Percentiles rank a stretch among this genome's conserved stretches.
Conservation (phyloP, 2,888 invertebrate species). For the Fissipunctia ypsillon region DNA sequence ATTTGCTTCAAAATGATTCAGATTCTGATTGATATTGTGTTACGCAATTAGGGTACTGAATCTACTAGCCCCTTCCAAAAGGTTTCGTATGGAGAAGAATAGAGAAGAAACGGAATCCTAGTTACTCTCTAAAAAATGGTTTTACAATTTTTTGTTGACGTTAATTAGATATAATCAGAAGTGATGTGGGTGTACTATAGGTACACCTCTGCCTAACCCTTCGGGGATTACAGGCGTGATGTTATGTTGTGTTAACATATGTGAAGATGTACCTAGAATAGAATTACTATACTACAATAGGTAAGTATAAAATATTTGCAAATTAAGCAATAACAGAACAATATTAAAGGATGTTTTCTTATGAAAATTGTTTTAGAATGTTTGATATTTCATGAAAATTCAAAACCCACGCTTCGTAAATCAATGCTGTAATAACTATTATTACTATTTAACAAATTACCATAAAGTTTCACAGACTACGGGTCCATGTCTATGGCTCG, state of each 20-base stretch:
- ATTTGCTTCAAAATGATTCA: too few relatives aligned
- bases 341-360: not conserved
- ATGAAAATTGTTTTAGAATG: not conserved
- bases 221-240: not conserved
- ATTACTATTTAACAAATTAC: conserved; percentile 51
- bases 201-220: too few relatives aligned
- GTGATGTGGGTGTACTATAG: too few relatives aligned
- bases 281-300: not conserved
- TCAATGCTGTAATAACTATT: conserved; percentile 44
- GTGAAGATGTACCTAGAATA: not conserved
- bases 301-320: not conserved
- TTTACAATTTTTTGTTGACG: not conserved
- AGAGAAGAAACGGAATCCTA: not conserved
- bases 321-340: not conserved
- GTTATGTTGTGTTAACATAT: not conserved
- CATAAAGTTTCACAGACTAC: conserved; percentile 29
- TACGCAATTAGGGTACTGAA: too few relatives aligned
- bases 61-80: too few relatives aligned
- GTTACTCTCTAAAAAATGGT: not conserved
- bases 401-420: conserved; percentile 35
- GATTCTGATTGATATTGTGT: too few relatives aligned
- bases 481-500: conserved; percentile 14
- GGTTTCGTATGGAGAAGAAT: not conserved
- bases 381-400: conserved; percentile 16
- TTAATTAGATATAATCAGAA: not conserved